Base-by-base conservation (phyloP, 2,888 invertebrate genomes). In the Cabera pusaria region DNA sequence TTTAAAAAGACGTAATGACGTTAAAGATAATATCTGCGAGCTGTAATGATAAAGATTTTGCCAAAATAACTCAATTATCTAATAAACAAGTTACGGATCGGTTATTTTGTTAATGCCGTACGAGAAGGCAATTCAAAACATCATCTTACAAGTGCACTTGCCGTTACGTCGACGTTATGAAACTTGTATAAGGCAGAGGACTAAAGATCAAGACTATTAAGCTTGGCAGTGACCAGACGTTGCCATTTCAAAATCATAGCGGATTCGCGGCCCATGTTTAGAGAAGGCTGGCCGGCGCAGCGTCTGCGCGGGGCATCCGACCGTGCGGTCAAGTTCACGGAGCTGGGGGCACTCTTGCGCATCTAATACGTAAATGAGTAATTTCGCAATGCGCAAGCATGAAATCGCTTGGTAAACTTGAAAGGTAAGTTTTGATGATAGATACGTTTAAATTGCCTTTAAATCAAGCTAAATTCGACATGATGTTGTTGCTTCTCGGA, bases 291-390 rank as follows among this genome's bases (percentile, higher is more conserved):
- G 74, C 56, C 60, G 71, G 60, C 64, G 60, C 64, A 62, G 56
- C 53, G 64, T 20, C 39, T 29, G 43, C 20, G 20, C 41, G 26
- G 22, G 76, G 74, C 81, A 81, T 81, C 80, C 70, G 64, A 54
- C 17, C 34, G 34, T 29, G 59, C 80, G 84, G 85, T 83, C 85
- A 85, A 85, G 85, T 81, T 85, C 85, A 85, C 64, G 82, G 81
- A 62, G 64, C 56, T 19, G 22, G 19, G 38, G 26, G 37, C 56
- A 58, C 55, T 57, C 56, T 58, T 58, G 57, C 57, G 56, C 62
- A 62, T 64, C 62, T 48, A 53, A 53, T 48, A 41, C 36, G 42
- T 28, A 40, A 40, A 48, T 43, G 38, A 31, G 38, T 35, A 53
- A 47, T 42, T 50, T 53, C 45, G 51, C 44, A 48, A 52, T 39